Base-by-base conservation (phyloP, 2,797 vertebrate species). In the Crax fasciolata region DNA sequence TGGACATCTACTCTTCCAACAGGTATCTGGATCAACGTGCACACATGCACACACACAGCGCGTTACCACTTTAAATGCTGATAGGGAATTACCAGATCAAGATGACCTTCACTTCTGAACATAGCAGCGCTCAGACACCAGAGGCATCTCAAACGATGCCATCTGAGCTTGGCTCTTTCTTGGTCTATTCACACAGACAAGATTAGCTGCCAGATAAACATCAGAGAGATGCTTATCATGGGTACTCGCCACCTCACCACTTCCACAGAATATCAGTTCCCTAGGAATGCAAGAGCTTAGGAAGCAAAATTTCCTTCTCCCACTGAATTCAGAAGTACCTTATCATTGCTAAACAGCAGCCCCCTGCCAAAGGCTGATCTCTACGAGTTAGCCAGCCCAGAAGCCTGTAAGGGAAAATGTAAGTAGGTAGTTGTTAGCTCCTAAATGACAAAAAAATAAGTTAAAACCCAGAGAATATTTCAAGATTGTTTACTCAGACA, bases 201-300 rank as follows among this genome's bases (percentile, higher is more conserved):
- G 35, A 86, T 71, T 87, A 92, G 44, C 63, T 83, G 87, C 63
- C 71, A 72, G 61, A 92, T 79, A 84, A 82, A 55, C 55, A 71
- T 89, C 63, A 90, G 32, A 63, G 73, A 93, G 75, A 46, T 32
- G 32, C 49, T 77, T 89, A 83, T 79, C 48, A 2, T 28, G 74
- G 14, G 11, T 35, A 95, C 66, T 87, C 8, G 8, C 23, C 72
- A 32, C 32, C 8, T 89, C 48, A 10, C 20, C 1, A 3, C 49
- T 91, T 77, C 21, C n/a, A 27, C 1, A 6, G 51, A 72, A 73
- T 65, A 93, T 43, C 59, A 79, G 32, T 21, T 92, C 44, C 46
- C 46, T 3, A 2, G 71, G 70, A 80, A 41, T 2, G 3, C 25
- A 6, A 9, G 21, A 49, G 46, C 35, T 59, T 28, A 78, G 20